Conservation (phyloP, 2,888 invertebrate species). For the Dendrolimus pini region DNA sequence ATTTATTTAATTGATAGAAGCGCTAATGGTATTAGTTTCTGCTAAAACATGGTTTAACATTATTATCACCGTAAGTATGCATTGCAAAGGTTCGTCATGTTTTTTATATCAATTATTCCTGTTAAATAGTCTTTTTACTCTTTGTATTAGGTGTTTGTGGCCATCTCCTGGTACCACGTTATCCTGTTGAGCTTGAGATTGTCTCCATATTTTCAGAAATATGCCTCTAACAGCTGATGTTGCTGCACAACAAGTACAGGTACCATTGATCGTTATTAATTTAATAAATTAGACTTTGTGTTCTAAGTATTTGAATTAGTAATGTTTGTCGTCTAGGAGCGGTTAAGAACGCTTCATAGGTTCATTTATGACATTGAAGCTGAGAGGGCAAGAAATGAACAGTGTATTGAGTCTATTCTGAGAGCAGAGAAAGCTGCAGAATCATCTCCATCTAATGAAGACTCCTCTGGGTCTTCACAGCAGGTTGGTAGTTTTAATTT, state of each 20-base stretch:
- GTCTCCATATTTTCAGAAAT: slow-evolving; percentile 58
- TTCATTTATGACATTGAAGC: slow-evolving; percentile 89
- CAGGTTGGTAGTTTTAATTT: slow-evolving; percentile 30
- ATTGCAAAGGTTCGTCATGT: background rate
- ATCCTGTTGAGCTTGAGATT: slow-evolving; percentile 62
- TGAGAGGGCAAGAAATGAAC: slow-evolving; percentile 87
- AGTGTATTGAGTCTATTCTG: slow-evolving; percentile 85
- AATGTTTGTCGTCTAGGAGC: slow-evolving; percentile 74
- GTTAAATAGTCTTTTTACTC: too few relatives aligned
- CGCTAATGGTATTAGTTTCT: slow-evolving; percentile 15
- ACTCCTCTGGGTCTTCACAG: slow-evolving; percentile 60
- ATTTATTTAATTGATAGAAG: too few relatives aligned
- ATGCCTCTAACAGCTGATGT: slow-evolving; percentile 89
- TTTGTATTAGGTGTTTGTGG: slow-evolving; percentile 47
- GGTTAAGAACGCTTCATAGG: slow-evolving; percentile 85
- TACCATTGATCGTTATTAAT: slow-evolving; percentile 11
- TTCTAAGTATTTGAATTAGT: too few relatives aligned
- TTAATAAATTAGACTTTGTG: too few relatives aligned
- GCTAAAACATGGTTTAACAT: slow-evolving; percentile 15
- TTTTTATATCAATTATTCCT: background rate
- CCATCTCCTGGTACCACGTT: slow-evolving; percentile 70
- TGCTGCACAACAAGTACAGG: slow-evolving; percentile 82
- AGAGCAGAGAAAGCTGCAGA: slow-evolving; percentile 79
- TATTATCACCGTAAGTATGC: slow-evolving; percentile 19
- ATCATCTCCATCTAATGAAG: slow-evolving; percentile 52